A percentile compares a stretch with the other conserved stretches of the same genome.
Conservation (phyloP, 2,888 invertebrate species). For the Euplexia lucipara region DNA sequence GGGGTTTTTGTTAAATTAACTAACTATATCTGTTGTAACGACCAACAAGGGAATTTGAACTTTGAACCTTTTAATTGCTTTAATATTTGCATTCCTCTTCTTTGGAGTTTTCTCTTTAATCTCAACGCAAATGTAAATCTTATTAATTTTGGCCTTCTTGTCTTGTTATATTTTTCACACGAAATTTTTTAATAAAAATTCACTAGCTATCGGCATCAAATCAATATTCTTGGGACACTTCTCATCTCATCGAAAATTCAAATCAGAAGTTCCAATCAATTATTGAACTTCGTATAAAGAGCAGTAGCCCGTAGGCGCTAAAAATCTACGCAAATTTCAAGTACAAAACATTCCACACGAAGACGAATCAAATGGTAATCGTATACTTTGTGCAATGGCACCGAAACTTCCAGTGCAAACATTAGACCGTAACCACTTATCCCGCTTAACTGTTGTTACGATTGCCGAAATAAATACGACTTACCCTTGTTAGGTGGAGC, state of each 20-base stretch:
- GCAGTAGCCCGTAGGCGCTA: constrained; percentile 6
- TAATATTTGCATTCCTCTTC: constrained; percentile 20
- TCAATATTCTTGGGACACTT: constrained; percentile 52
- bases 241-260: constrained; percentile 51
- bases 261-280: constrained; percentile 57
- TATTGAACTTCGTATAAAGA: constrained; percentile 37
- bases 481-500: constrained; percentile 59
- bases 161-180: constrained; percentile 15
- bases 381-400: constrained; percentile 36
- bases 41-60: constrained; percentile 31
- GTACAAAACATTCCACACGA: constrained; percentile 18
- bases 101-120: constrained; percentile 13
- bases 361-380: constrained; percentile 26
- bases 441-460: constrained; percentile 65
- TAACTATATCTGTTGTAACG: constrained; percentile 37
- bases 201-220: constrained; percentile 29
- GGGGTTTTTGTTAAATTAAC: constrained; percentile 36
- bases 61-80: constrained; percentile 28
- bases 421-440: constrained; percentile 54
- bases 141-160: constrained; percentile 19
- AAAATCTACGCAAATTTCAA: constrained; percentile 25
- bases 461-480: constrained; percentile 67
- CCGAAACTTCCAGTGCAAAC: constrained; percentile 46
- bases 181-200: constrained; percentile 19
- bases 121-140: constrained; percentile 31